Evolutionary conservation across 2,888 invertebrate species (phyloP).

Genomic region (Andrena bicolor): DNA sequence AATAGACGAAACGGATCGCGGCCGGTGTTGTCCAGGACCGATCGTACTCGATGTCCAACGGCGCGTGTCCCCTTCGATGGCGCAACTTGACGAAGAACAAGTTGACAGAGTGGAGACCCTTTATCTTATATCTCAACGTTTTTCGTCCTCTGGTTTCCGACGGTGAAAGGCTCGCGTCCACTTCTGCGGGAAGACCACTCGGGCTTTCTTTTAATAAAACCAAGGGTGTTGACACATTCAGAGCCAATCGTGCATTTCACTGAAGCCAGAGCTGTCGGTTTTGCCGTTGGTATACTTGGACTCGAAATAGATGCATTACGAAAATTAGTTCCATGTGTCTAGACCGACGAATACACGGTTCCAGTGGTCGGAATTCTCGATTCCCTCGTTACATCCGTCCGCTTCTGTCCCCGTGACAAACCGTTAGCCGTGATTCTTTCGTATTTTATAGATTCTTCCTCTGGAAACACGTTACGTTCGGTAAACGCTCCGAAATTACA

Average conservation of each 20-base stretch:
- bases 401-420: slow-evolving; percentile 11
- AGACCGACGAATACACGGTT: not conserved
- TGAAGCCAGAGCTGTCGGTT: no score
- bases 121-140: slow-evolving; percentile 4
- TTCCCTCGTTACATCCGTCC: not conserved
- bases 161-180: not conserved
- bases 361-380: not conserved
- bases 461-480: not conserved
- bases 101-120: slow-evolving; percentile 51
- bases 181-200: no score
- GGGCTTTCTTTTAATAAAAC: not conserved
- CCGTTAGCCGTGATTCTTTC: slow-evolving; percentile 1
- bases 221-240: no score
- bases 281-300: no score
- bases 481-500: not conserved
- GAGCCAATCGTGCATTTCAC: no score
- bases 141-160: not conserved
- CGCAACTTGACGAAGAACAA: slow-evolving; percentile 56
- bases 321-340: no score
- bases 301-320: no score
- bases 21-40: slow-evolving; percentile 17
- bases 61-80: slow-evolving; percentile 21
- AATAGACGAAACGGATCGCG: slow-evolving; percentile 59
- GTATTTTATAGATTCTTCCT: not conserved
- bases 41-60: slow-evolving; percentile 48